Evolutionary conservation across 2,888 invertebrate genomes (phyloP), one percentile per base, ranked within the genome.

Genomic region (Drosophila cognata): DNA sequence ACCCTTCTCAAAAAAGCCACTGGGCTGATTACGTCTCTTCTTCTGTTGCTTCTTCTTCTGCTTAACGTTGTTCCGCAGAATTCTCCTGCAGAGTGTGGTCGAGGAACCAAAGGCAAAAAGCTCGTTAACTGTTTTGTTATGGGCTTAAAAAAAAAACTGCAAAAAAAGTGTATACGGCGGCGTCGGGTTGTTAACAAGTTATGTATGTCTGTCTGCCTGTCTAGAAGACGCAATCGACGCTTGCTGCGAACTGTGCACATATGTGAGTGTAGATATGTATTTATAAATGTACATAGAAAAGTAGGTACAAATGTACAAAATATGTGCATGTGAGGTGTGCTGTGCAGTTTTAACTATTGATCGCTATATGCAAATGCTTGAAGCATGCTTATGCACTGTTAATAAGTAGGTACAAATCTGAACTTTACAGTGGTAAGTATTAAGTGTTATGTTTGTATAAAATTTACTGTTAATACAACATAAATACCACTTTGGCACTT

Each of bases 91-190:
- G 25, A 46, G 46, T 25, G 53, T 66, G 60, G 56, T 36, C 52
- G 67, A 78, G 71, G 71, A 72, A 56, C 46, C 36, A 61, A 64
- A 74, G 71, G 57, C 57, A 79, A 79, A 78, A 79, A 74, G 71
- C 81, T 82, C 83, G 80, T 81, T 81, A 81, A 72, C 69, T 74
- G 80, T 79, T 81, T 79, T 82, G 71, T 77, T 82, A 82, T 77
- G 71, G 79, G 59, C 61, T 71, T 79, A 75, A 71, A 51, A 31
- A 33, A 50, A 46, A 11, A 25, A 21, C 25, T 8, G 25, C 46
- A 25, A 46, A 16, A 52, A 59, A 69, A 36, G 52, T 50, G 52
- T 41, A 76, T 71, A 72, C 56, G 65, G 46, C 59, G 63, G 38
- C 56, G 63, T 60, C 62, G 64, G 64, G 72, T 72, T 79, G 70